phyloP scores from a whole-genome alignment of 2,888 invertebrate species.

The Drepana falcataria region DNA sequence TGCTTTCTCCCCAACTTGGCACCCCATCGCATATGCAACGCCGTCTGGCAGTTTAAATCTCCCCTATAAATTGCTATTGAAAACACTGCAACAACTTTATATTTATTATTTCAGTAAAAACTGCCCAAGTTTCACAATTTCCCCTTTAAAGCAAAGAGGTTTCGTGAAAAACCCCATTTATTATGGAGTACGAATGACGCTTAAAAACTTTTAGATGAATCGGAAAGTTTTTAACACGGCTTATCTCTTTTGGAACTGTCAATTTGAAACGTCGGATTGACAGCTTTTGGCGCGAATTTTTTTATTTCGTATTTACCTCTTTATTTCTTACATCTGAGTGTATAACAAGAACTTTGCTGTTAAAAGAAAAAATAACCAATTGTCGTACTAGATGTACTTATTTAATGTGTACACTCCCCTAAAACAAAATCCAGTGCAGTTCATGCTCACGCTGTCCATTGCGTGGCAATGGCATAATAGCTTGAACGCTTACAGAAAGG shows the following conservation, averaged over 20 bases:
- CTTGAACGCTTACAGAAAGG: no score
- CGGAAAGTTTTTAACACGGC: neutral
- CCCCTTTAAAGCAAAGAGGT: neutral
- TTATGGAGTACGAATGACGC: slow-evolving; percentile 6
- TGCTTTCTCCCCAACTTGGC: slow-evolving; percentile 22
- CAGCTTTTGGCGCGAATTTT: neutral
- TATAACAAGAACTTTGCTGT: no score
- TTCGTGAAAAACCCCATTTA: neutral
- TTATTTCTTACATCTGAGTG: no score
- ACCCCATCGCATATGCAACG: slow-evolving; percentile 16
- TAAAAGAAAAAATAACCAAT: no score
- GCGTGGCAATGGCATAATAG: no score
- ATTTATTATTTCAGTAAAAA: slow-evolving; percentile 34
- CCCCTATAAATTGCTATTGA: slow-evolving; percentile 55
- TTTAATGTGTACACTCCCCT: no score
- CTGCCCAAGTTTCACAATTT: slow-evolving; percentile 24
- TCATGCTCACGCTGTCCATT: no score
- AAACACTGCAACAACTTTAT: slow-evolving; percentile 29
- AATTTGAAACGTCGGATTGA: neutral
- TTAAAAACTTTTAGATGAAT: slow-evolving; percentile 8
- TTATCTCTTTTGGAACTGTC: slow-evolving; percentile 5
- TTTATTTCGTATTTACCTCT: neutral
- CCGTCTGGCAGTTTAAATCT: slow-evolving; percentile 46
- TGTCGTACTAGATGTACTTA: no score
- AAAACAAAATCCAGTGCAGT: no score